These are phyloP conservation scores for Centruroides sculpturatus DNA, from an alignment of 1,140 invertebrate genomes.

Conservation along the genomic window DNA sequence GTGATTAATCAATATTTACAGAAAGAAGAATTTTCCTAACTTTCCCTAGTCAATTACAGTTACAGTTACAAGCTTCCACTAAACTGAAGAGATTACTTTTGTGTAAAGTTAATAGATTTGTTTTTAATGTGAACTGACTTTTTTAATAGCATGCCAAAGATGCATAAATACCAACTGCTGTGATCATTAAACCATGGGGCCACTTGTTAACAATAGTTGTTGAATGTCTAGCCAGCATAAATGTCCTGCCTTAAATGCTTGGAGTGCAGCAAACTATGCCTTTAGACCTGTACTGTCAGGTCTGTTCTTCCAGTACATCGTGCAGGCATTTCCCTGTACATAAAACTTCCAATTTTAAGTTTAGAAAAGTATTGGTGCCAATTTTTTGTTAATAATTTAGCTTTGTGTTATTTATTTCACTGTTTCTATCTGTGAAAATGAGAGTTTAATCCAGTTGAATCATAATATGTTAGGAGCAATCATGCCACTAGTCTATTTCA, in stretches of 20 bases:
- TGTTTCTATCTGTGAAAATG: no score
- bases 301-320: conserved; percentile 12
- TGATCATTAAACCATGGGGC: conserved; percentile 15
- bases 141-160: conserved; percentile 8
- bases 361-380: conserved; percentile 15
- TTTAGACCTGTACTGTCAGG: conserved; percentile 8
- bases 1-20: no score
- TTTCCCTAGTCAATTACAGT: no score
- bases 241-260: conserved; percentile 15
- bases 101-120: no score
- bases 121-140: no score
- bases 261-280: conserved; percentile 10
- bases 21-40: no score
- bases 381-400: conserved; percentile 3
- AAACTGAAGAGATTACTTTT: no score
- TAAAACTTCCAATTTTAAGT: conserved; percentile 16
- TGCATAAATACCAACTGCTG: conserved; percentile 9
- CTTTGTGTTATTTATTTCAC: no score
- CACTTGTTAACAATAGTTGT: conserved; percentile 16
- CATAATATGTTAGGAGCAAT: no score
- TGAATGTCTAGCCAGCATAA: conserved; percentile 14
- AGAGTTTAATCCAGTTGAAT: no score
- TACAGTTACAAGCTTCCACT: no score
- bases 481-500: no score
- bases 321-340: conserved; percentile 12